phyloP scores from a whole-genome alignment of 2,113 vertebrate species.

The Oncorhynchus nerka region DNA sequence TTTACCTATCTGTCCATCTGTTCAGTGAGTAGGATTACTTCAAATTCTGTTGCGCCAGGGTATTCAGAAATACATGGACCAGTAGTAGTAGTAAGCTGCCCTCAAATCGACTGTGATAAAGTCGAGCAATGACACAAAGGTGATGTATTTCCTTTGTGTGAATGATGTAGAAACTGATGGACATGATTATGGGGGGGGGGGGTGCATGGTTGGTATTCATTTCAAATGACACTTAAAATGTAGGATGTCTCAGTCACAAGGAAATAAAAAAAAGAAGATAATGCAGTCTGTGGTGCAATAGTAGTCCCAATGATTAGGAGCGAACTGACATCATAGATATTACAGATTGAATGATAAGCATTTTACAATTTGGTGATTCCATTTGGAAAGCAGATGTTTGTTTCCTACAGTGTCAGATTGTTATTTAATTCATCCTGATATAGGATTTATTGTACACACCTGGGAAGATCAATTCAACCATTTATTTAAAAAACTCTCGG shows the following conservation, averaged over 20 bases:
- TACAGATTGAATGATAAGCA: no score
- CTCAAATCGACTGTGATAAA: constrained; percentile 20
- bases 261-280: no score
- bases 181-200: not conserved
- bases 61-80: constrained; percentile 27
- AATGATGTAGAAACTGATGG: not conserved
- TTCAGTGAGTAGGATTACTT: constrained; percentile 44
- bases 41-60: constrained; percentile 35
- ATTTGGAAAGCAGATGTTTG: not conserved
- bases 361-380: not conserved
- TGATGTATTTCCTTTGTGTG: not conserved
- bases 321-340: no score
- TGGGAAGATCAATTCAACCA: constrained; percentile 15
- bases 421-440: not conserved
- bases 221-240: no score
- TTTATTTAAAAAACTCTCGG: not conserved
- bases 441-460: constrained; percentile 23
- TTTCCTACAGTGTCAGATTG: not conserved
- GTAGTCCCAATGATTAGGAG: no score
- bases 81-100: constrained; percentile 15
- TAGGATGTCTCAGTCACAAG: no score
- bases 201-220: not conserved
- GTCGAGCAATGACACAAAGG: not conserved
- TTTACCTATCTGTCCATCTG: constrained; percentile 42
- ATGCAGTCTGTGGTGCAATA: no score